Evolutionary conservation across 2,888 invertebrate genomes (phyloP), one percentile per base, ranked within the genome.

Genomic region (Zaprionus obscuricornis): DNA sequence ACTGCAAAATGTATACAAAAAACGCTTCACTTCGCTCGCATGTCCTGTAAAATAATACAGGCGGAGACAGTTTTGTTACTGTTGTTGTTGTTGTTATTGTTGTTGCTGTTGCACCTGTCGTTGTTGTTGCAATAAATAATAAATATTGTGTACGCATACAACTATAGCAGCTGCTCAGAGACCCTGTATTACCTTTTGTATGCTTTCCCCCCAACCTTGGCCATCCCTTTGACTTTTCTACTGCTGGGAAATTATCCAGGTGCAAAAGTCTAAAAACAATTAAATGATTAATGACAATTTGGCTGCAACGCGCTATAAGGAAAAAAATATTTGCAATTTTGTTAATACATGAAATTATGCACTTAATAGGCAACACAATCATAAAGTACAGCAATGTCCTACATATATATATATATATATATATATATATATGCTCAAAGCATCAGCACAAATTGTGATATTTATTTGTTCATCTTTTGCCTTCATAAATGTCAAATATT

Each of bases 241-340:
- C 26, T 22, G 14, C 50, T 66, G 75, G 36, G 70, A 66, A 72
- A 66, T 59, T 68, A 50, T 39, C 56, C 85, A 82, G 82, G 83
- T 82, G 82, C 83, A 83, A 73, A 73, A 72, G 76, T 83, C 85
- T 79, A 83, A 79, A 82, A 82, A 82, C 85, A 82, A 85, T 82
- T 70, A 66, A 75, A 76, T 82, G 82, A 82, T 85, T 82, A 79
- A 82, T 75, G 71, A 26, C 33, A 59, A 33, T 54, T 31, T 27
- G n/a, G n/a, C n/a, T n/a, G 24, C 46, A 14, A 26, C 18, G 47
- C 40, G 34, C 29, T 42, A 59, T 45, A 51, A 52, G 77, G 66
- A 65, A 68, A 46, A 11, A n/a, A 7, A 31, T 11, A n/a, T 2
- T 13, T n/a, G 36, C 18, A 52, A 57, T 17, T 43, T n/a, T 57